Percentiles rank a stretch among this genome's conserved stretches.
phyloP scores from a whole-genome alignment of 2,797 vertebrate genomes.

The Tapirus indicus region DNA sequence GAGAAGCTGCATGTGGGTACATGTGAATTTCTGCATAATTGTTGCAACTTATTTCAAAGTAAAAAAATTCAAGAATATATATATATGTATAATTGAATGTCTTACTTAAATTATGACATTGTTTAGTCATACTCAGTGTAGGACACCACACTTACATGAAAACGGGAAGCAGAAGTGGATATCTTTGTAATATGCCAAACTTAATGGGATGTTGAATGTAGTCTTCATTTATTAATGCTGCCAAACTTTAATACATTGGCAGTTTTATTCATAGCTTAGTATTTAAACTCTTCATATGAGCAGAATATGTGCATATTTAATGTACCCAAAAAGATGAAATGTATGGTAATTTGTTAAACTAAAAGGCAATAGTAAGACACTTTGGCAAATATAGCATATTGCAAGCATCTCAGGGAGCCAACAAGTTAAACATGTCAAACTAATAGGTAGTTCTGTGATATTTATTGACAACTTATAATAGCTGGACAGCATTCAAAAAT shows the following conservation, averaged over 20 bases:
- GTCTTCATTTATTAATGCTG: slow-evolving; percentile 32
- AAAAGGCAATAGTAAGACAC: slow-evolving; percentile 34
- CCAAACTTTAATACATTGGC: background rate
- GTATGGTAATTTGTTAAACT: slow-evolving; percentile 29
- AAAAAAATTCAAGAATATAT: background rate
- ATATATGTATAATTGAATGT: background rate
- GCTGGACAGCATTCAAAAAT: background rate
- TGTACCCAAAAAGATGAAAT: background rate
- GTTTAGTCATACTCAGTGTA: background rate
- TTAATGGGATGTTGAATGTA: background rate
- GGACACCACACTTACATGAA: background rate
- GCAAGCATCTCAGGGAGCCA: background rate
- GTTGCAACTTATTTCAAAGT: slow-evolving; percentile 23
- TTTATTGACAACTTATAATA: slow-evolving; percentile 31
- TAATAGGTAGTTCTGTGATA: background rate
- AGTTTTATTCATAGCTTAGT: slow-evolving; percentile 46
- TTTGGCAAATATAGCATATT: background rate
- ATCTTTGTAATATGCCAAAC: slow-evolving; percentile 19
- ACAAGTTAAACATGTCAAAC: slow-evolving; percentile 46
- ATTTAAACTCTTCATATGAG: background rate
- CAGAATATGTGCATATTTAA: background rate
- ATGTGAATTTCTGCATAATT: background rate
- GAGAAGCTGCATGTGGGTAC: background rate
- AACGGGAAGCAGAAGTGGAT: background rate
- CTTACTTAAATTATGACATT: slow-evolving; percentile 23